Base-by-base conservation (phyloP, 2,797 vertebrate genomes). In the Hoplostethus atlanticus region DNA sequence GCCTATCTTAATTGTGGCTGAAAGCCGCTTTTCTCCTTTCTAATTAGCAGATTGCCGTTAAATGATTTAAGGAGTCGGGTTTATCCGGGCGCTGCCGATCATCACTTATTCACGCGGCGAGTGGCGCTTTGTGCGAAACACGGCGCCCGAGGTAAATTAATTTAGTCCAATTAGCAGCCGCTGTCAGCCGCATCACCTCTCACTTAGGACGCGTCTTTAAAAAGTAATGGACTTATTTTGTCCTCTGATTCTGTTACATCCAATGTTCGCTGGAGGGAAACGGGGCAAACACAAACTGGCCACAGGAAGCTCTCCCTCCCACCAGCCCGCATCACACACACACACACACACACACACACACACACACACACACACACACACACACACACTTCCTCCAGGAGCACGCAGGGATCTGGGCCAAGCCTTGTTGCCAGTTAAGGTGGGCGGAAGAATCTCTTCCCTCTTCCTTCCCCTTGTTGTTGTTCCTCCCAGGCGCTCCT, bases 11-110 rank as follows among this genome's bases (percentile, higher is more conserved):
- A 92, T 94, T 93, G 93, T 92, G 90, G 91, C 93, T 94, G 95
- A 95, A 95, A 95, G 92, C 93, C 77, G 88, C 90, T 89, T 94
- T 87, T 93, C 91, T 92, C 86, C 79, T 84, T 77, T 93, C 94
- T 96, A 94, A 95, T 96, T 96, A 96, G 94, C 94, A 95, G 94
- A 94, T 94, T 93, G 94, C 89, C 93, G 90, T 92, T 96, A 95
- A 96, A 96, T 96, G 95, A 96, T 96, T 95, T 92, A 95, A 94
- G 94, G 93, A 94, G 93, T 93, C 91, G 13, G 93, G 92, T 89
- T 93, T 87, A 90, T 91, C 79, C 81, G 72, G 91, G 90, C 87
- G 89, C 91, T 80, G 88, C 84, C 84, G 88, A 92, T 94, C 94
- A 95, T 96, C 94, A 95, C 93, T 95, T 94, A 95, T 95, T 94